A percentile compares a stretch with the other conserved stretches of the same genome.
Evolutionary conservation across 1,140 invertebrate species (phyloP).

Genomic region (Aphaenogaster floridana): DNA sequence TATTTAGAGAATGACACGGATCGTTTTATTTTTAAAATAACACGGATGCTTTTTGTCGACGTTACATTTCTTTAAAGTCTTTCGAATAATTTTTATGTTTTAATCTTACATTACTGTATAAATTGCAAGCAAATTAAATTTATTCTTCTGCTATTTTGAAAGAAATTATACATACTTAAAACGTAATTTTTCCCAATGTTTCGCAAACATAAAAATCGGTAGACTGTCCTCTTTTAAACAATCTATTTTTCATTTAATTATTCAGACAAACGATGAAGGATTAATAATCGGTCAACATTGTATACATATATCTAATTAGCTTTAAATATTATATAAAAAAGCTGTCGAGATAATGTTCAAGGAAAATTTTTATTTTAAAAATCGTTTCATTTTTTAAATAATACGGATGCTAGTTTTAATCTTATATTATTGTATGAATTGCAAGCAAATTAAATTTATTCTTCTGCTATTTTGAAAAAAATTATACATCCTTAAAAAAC

Average conservation of each 20-base stretch:
- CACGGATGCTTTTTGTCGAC: not conserved
- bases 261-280: not conserved
- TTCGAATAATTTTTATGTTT: not conserved
- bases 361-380: not conserved
- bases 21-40: not conserved
- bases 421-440: not conserved
- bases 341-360: not conserved
- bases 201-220: not conserved
- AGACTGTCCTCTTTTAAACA: not conserved
- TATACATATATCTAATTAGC: not conserved
- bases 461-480: not conserved
- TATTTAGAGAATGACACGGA: not conserved
- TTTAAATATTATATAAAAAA: not conserved
- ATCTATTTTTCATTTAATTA: conserved; percentile 19
- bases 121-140: not conserved
- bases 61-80: not conserved
- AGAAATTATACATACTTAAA: not conserved
- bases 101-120: not conserved
- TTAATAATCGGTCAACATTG: not conserved
- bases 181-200: not conserved
- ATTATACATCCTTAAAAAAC: not conserved
- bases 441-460: not conserved
- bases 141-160: not conserved
- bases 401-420: not conserved
- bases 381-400: not conserved